phyloP scores from a whole-genome alignment of 2,113 vertebrate species.

The Sylvietta virens region DNA sequence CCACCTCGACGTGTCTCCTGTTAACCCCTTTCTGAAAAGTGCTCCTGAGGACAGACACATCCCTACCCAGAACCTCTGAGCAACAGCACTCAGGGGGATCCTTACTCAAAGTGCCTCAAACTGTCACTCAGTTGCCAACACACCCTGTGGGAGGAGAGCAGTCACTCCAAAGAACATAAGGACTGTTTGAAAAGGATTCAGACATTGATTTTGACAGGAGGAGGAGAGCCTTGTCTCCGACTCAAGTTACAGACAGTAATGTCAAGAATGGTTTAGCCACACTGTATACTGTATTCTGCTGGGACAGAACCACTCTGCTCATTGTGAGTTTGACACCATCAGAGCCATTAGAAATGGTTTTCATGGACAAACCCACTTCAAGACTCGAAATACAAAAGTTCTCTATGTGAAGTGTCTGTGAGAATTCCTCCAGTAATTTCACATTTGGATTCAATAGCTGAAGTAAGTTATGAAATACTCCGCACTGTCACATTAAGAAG shows the following conservation, averaged over 20 bases:
- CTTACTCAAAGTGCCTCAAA: not conserved
- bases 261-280: not conserved
- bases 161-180: not conserved
- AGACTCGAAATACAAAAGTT: not conserved
- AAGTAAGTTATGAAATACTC: not conserved
- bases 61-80: not conserved
- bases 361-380: not conserved
- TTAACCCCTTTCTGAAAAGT: not conserved
- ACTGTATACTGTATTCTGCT: not conserved
- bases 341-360: not conserved
- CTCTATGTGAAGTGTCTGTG: not conserved
- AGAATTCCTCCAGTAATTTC: not conserved
- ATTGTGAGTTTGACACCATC: not conserved
- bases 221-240: not conserved
- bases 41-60: not conserved
- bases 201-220: not conserved
- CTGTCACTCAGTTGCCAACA: not conserved
- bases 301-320: not conserved
- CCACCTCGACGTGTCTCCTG: fast-evolving
- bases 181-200: not conserved
- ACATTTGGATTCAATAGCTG: not conserved
- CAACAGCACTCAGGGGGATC: not conserved
- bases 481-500: not conserved
- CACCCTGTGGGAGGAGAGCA: not conserved
- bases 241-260: not conserved